Evolutionary conservation across 2,888 invertebrate genomes (phyloP), one percentile per base, ranked within the genome.

Genomic region (Apamea anceps): DNA sequence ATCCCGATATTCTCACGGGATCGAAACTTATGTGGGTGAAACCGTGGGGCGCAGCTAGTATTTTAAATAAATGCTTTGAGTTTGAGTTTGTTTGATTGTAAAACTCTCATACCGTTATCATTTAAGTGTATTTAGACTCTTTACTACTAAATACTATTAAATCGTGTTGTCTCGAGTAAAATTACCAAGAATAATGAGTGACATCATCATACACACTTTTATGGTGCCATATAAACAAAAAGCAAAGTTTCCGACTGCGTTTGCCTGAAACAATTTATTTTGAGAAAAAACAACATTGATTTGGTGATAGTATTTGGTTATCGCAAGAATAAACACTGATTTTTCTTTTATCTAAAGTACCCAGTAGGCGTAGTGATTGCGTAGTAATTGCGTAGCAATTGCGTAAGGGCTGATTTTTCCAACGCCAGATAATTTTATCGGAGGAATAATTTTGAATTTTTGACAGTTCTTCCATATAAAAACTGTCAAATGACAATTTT

Each of bases 181-280:
- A 54, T 28, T 0, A 10, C 18, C 18, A 71, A 62, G 54, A 81
- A 83, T 82, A 2, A 18, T 37, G 7, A 4, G 25, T 54, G 66
- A 72, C n/a, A 37, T 82, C 45, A 77, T 54, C 7, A 18, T 21
- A 32, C 10, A 66, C n/a, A 45, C 45, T 67, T 60, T 82, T 62
- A 82, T 82, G n/a, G 13, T 54, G 21, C 4, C n/a, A 21, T 45
- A 15, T 32, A 82, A 66, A 81, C 77, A 48, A 28, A 67, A 62
- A 67, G 18, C 13, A 45, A 82, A 82, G 63, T 63, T 62, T 82
- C 42, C 28, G 72, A 72, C 54, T 54, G 25, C 15, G 15, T 15
- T 28, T 37, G 54, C 21, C 28, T 57, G 0, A 57, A 48, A 54
- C 67, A 77, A n/a, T 5, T 25, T 37, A 32, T 10, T 82, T 81